These are phyloP conservation scores for Hipparchia sbordonii DNA, from an alignment of 2,888 invertebrate species.

Conservation along the genomic window DNA sequence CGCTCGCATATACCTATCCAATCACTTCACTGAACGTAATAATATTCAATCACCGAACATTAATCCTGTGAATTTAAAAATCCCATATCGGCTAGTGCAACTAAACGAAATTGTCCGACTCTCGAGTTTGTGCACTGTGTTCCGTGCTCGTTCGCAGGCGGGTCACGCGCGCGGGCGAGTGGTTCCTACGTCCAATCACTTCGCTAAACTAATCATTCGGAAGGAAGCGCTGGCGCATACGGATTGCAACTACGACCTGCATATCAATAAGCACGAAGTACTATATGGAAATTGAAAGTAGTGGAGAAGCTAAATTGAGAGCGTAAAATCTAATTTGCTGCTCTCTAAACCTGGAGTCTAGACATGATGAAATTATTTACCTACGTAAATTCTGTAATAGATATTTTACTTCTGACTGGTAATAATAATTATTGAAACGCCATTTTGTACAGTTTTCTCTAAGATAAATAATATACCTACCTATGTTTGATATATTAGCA, in stretches of 20 bases:
- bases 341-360: neutral
- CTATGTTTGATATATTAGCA: no score
- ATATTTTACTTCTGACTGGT: no score
- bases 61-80: slow-evolving; percentile 15
- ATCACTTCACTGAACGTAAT: neutral
- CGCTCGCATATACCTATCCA: neutral
- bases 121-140: slow-evolving; percentile 19
- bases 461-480: no score
- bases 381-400: neutral
- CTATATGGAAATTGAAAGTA: slow-evolving; percentile 32
- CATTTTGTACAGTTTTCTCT: no score
- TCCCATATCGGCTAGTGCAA: slow-evolving; percentile 38
- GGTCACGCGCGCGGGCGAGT: slow-evolving; percentile 64
- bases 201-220: slow-evolving; percentile 74
- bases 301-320: slow-evolving; percentile 19
- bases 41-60: neutral
- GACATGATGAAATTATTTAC: neutral
- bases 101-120: slow-evolving; percentile 36
- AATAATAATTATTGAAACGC: no score
- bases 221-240: slow-evolving; percentile 72
- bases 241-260: slow-evolving; percentile 50
- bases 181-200: slow-evolving; percentile 70
- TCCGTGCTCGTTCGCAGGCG: slow-evolving; percentile 44
- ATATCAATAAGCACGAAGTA: slow-evolving; percentile 41
- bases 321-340: slow-evolving; percentile 12